Evolutionary conservation across 1,140 invertebrate genomes (phyloP).

Genomic region (Drosophila parabipectinata): DNA sequence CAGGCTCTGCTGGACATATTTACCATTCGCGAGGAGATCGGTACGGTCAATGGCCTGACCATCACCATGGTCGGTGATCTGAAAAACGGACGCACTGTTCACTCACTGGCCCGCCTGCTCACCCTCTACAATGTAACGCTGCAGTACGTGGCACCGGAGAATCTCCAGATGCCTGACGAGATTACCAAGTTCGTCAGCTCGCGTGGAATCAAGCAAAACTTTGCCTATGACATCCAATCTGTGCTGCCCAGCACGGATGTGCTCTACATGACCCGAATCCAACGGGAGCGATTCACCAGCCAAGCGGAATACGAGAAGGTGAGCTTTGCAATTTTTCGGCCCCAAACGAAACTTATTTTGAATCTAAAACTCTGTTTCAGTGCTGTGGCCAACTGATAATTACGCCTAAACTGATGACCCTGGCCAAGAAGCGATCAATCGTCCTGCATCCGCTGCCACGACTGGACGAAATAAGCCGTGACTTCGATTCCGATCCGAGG

Average conservation of each 20-base stretch:
- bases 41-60: slow-evolving; percentile 97
- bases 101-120: slow-evolving; percentile 96
- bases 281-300: slow-evolving; percentile 95
- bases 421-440: slow-evolving; percentile 96
- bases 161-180: slow-evolving; percentile 95
- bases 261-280: slow-evolving; percentile 98
- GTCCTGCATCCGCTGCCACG: slow-evolving; percentile 99
- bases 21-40: slow-evolving; percentile 99
- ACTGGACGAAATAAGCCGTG: slow-evolving; percentile 96
- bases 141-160: slow-evolving; percentile 94
- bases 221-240: slow-evolving; percentile 90
- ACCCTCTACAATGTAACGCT: slow-evolving; percentile 95
- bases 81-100: slow-evolving; percentile 98
- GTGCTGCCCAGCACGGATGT: slow-evolving; percentile 97
- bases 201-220: slow-evolving; percentile 92
- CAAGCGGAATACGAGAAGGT: slow-evolving; percentile 93
- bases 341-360: not conserved
- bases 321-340: not conserved
- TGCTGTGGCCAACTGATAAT: slow-evolving; percentile 94
- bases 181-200: slow-evolving; percentile 91
- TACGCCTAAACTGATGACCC: slow-evolving; percentile 97
- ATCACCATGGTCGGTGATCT: slow-evolving; percentile 98
- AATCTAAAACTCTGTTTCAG: slow-evolving; percentile 63
- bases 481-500: slow-evolving; percentile 97
- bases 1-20: slow-evolving; percentile 99